phyloP scores from a whole-genome alignment of 2,797 vertebrate genomes.

The Pteronotus mesoamericanus region DNA sequence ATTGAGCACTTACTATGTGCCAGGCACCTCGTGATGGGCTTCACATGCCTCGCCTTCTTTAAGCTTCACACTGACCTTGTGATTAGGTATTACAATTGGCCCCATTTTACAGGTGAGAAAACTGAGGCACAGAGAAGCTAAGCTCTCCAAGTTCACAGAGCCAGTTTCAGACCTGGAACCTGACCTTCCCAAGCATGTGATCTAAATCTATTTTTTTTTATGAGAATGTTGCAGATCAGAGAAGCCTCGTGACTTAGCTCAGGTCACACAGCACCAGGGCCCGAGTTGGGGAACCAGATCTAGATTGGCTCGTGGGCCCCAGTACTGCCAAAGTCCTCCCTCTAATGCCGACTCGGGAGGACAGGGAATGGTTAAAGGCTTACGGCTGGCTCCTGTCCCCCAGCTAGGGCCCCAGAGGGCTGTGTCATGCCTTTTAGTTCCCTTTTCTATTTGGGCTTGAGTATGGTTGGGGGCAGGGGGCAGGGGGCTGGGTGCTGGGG shows the following conservation, averaged over 20 bases:
- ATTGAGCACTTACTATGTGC: neutral
- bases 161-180: neutral
- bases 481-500: neutral
- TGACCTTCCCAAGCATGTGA: neutral
- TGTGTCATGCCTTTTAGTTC: conserved; percentile 26
- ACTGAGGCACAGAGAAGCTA: neutral
- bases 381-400: neutral
- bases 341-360: neutral
- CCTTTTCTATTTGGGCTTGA: conserved; percentile 52
- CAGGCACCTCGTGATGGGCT: neutral
- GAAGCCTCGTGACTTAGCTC: neutral
- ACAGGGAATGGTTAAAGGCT: neutral
- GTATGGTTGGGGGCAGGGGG: neutral
- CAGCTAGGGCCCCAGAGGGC: neutral
- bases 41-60: neutral
- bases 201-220: neutral
- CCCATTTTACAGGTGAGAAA: neutral
- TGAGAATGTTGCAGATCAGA: neutral
- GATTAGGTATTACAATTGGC: neutral
- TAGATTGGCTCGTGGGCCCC: neutral
- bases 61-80: neutral
- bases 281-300: neutral
- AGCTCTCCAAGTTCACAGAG: neutral
- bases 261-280: neutral
- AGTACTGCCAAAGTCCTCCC: neutral